Conservation (phyloP, 1,140 invertebrate species). For the Chrysoperla carnea region DNA sequence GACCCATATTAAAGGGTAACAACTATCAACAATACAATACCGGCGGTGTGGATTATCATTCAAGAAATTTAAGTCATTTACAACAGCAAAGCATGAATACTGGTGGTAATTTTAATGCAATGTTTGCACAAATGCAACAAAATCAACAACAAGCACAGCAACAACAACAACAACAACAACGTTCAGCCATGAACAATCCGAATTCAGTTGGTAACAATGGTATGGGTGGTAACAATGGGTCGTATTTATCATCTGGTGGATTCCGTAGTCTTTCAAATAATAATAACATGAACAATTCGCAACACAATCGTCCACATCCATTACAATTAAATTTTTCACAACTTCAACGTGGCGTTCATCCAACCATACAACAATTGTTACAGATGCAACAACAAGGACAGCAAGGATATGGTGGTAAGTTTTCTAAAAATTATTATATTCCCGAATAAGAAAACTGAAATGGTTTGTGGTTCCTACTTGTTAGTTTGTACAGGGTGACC, state of each 20-base stretch:
- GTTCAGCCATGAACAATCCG: background rate
- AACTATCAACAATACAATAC: constrained; percentile 6
- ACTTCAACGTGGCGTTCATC: background rate
- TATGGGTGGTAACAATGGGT: background rate
- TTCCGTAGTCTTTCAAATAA: too few relatives aligned
- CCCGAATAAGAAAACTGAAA: too few relatives aligned
- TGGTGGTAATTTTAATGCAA: background rate
- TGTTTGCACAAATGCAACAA: constrained; percentile 13
- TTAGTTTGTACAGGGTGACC: too few relatives aligned
- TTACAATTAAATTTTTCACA: too few relatives aligned
- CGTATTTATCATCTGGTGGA: background rate
- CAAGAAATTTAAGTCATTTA: constrained; percentile 1
- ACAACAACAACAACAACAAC: constrained; percentile 17
- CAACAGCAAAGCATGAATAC: constrained; percentile 4
- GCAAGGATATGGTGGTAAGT: background rate
- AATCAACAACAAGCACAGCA: constrained; percentile 20
- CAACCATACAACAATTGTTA: background rate
- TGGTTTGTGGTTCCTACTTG: too few relatives aligned
- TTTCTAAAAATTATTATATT: too few relatives aligned
- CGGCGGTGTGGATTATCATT: constrained; percentile 3
- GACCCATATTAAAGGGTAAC: constrained; percentile 34
- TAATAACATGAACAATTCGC: too few relatives aligned
- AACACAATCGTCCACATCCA: too few relatives aligned
- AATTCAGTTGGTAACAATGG: constrained; percentile 9
- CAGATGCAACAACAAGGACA: background rate